Evolutionary conservation across 2,113 vertebrate species (phyloP), one percentile per base, ranked within the genome.

Genomic region (Gobius niger): DNA sequence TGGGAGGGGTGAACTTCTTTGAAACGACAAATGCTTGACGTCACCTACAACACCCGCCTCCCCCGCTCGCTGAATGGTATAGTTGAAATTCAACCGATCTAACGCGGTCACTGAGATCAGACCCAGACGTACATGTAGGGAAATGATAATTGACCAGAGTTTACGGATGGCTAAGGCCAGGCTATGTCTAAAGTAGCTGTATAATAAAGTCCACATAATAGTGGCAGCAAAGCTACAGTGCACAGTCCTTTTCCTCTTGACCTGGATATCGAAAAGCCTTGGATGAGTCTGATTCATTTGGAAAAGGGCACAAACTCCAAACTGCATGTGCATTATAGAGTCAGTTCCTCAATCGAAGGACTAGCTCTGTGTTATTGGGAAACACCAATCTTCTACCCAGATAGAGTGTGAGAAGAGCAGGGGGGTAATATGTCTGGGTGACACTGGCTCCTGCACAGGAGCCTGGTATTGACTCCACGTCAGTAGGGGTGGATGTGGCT

Each of bases 311-410:
- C 78, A 68, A 42, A 41, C 41, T n/a, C 10, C 1, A 61, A 47
- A 75, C 14, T 72, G 64, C 46, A 47, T 65, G 16, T 70, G 15
- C 46, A 77, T 54, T 78, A 72, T 68, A 70, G 66, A 72, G 77
- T 19, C 69, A 59, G 64, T 67, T 50, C 41, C 67, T 41, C 64
- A 68, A 65, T 73, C 9, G 41, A 74, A 61, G 65, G 69, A 76
- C 66, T 70, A 82, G 68, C 67, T 5, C 49, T 49, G 40, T 70
- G 51, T 87, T 85, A 85, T 85, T 85, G 82, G 76, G 82, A 73
- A 84, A 70, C 82, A 87, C 81, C 84, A 89, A 85, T 87, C 72
- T 83, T 75, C 46, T 84, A 54, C 75, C 7, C 41, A 75, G 80
- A 84, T 9, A 19, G 16, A 19, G 52, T 7, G 80, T 83, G 47